These are phyloP conservation scores for Lasiurus borealis DNA, from an alignment of 2,113 vertebrate species.

Conservation along the genomic window DNA sequence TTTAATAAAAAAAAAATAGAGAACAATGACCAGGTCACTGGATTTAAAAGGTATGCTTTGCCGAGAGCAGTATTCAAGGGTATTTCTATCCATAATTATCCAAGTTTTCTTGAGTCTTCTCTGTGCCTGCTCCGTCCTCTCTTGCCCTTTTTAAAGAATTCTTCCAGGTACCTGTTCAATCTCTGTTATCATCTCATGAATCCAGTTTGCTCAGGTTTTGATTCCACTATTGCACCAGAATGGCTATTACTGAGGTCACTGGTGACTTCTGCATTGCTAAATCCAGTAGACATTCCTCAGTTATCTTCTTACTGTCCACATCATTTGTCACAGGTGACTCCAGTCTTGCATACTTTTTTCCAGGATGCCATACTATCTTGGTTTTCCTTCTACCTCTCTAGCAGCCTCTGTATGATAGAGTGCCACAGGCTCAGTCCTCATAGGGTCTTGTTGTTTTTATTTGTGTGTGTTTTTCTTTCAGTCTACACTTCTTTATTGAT, in stretches of 20 bases:
- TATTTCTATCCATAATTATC: not conserved
- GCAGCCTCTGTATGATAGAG: not conserved
- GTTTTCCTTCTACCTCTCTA: not conserved
- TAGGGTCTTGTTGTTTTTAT: not conserved
- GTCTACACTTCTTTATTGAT: not conserved
- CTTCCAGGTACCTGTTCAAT: not conserved
- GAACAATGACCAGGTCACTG: not conserved
- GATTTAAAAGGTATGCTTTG: not conserved
- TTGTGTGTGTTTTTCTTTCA: not conserved
- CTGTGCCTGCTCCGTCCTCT: not conserved
- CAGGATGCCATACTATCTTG: not conserved
- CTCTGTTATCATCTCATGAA: not conserved
- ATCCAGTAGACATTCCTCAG: not conserved
- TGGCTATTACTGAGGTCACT: not conserved
- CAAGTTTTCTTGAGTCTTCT: not conserved
- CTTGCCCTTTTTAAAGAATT: conserved; percentile 17
- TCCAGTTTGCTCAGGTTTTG: not conserved
- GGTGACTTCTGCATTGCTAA: not conserved
- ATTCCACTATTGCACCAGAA: not conserved
- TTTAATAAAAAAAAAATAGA: not conserved
- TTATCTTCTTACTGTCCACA: not conserved
- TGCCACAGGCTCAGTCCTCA: not conserved
- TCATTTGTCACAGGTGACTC: not conserved
- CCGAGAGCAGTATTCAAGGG: not conserved
- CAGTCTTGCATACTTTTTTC: not conserved